Percentiles rank a stretch among this genome's conserved stretches.
phyloP scores from a whole-genome alignment of 2,888 invertebrate genomes.

The Zootermopsis nevadensis region DNA sequence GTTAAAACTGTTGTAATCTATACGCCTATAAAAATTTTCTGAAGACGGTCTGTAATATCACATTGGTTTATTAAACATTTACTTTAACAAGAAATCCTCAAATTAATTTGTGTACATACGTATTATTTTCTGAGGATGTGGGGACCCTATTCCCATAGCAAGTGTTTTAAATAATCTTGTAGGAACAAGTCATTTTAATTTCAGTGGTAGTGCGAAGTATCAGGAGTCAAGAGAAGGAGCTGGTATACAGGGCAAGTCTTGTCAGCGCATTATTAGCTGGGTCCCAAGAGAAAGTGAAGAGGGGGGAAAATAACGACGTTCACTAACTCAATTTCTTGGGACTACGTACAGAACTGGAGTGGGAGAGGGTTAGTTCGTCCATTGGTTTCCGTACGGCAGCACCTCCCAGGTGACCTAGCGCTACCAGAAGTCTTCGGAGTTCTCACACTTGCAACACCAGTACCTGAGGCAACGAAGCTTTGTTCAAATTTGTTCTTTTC shows the following conservation, averaged over 20 bases:
- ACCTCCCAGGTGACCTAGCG: constrained; percentile 24
- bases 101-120: too few species aligned
- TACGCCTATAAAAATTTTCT: too few species aligned
- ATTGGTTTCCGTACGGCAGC: constrained; percentile 9
- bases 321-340: constrained; percentile 31
- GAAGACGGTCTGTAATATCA: too few species aligned
- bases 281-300: background rate
- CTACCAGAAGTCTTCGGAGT: background rate
- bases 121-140: background rate
- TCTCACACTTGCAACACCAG: background rate
- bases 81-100: too few species aligned
- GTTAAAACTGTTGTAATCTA: too few species aligned
- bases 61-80: too few species aligned
- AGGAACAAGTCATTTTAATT: constrained; percentile 19
- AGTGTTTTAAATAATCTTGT: background rate
- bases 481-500: constrained; percentile 5
- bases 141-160: background rate
- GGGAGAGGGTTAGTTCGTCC: constrained; percentile 14
- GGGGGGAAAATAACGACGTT: constrained; percentile 12
- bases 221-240: background rate
- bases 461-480: background rate
- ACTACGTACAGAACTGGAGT: constrained; percentile 6
- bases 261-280: constrained; percentile 20
- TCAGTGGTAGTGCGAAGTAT: background rate
- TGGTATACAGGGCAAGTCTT: constrained; percentile 11